phyloP scores from a whole-genome alignment of 2,888 invertebrate genomes.

The Petrolisthes cinctipes region DNA sequence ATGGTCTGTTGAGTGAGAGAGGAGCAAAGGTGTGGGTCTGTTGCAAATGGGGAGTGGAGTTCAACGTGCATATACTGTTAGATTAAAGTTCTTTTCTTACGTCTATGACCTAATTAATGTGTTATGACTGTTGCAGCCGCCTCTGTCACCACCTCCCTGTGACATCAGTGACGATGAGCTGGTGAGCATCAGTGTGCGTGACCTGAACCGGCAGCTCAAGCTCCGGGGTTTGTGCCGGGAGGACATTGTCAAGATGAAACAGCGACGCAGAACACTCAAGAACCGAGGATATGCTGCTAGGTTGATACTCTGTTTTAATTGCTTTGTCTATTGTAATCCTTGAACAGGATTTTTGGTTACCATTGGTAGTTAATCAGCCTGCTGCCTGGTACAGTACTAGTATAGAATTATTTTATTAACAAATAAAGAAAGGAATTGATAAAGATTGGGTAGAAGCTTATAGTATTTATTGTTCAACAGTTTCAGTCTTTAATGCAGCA shows the following conservation, averaged over 20 bases:
- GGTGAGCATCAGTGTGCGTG: slow-evolving; percentile 90
- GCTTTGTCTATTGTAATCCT: too few relatives aligned
- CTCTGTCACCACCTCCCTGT: slow-evolving; percentile 64
- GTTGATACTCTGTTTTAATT: slow-evolving; percentile 66
- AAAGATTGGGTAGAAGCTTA: too few relatives aligned
- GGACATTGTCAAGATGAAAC: slow-evolving; percentile 94
- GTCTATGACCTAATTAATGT: neutral
- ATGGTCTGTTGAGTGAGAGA: neutral
- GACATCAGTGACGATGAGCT: slow-evolving; percentile 94
- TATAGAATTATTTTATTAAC: too few relatives aligned
- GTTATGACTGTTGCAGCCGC: slow-evolving; percentile 47
- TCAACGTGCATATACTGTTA: too few relatives aligned
- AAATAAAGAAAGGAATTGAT: too few relatives aligned
- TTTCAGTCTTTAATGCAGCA: too few relatives aligned
- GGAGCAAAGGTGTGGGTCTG: neutral
- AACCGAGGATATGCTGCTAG: slow-evolving; percentile 95
- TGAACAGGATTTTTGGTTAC: too few relatives aligned
- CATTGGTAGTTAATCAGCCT: too few relatives aligned
- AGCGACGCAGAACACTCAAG: slow-evolving; percentile 91
- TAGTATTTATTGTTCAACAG: too few relatives aligned
- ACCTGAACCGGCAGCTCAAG: slow-evolving; percentile 89
- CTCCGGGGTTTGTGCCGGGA: slow-evolving; percentile 86
- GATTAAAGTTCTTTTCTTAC: neutral
- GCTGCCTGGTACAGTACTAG: too few relatives aligned
- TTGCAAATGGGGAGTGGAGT: too few relatives aligned